Base-by-base conservation (phyloP, 2,888 invertebrate genomes). In the Buathra laborator region DNA sequence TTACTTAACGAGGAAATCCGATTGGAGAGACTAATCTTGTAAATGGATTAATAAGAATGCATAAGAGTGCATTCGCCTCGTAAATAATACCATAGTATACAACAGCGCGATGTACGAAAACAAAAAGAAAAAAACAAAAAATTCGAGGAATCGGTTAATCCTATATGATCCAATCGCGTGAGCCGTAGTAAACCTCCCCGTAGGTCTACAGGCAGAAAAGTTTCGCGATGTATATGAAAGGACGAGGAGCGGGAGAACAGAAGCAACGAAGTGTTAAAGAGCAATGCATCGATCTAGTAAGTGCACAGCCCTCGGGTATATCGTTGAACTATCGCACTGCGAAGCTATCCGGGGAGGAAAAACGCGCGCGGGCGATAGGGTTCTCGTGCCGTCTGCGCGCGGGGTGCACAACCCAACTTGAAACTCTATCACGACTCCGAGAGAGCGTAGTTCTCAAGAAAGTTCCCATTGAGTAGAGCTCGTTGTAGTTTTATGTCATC, bases 401-500 rank as follows among this genome's bases (percentile, higher is more conserved):
- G 37, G 37, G 37, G 9, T 1, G 37, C 1, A 9, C 37, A 37
- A 37, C 7, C 37, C 59, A 78, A 74, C 78, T 78, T 29, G 74
- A 83, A 83, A 83, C 83, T 83, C 74, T 83, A 83, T 83, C 83
- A 78, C 78, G 72, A 74, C 72, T 83, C 44, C 70, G 70, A 53
- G 37, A 37, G 37, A 37, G 37, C 72, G 83, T 68, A 78, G 74
- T 74, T 83, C 46, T 32, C 29, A 48, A 83, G 83, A 83, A 83
- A 83, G 68, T 83, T 83, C 9, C 37, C 83, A 78, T 83, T 78
- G 83, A 74, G 67, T 5, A 78, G 67, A 72, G 67, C 83, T 83
- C 83, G 83, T 83, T 83, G 78, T 83, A 83, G 78, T 83, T 83
- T 83, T 83, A 78, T 78, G 83, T 83, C 78, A 83, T 78, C 78